A percentile compares a stretch with the other conserved stretches of the same genome.
Conservation (phyloP, 1,140 invertebrate species). For the Aphelenchoides besseyi region DNA sequence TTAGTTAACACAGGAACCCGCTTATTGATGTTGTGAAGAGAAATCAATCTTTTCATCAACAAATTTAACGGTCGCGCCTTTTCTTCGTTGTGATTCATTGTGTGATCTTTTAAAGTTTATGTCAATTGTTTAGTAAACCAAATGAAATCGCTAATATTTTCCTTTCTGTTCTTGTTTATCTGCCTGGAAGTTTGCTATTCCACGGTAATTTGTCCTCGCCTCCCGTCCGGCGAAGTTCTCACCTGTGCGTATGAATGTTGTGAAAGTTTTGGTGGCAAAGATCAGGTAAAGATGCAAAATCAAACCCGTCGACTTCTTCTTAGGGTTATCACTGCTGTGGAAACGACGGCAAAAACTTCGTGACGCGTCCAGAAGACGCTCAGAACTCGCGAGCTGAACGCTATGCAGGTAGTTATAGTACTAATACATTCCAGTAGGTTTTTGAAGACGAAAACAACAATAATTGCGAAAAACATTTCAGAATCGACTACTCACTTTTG, state of each 20-base stretch:
- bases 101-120: no score
- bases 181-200: not conserved
- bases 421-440: constrained; percentile 32
- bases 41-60: no score
- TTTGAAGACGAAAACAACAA: not conserved
- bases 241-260: constrained; percentile 37
- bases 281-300: constrained; percentile 22
- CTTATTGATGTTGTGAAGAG: no score
- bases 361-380: not conserved
- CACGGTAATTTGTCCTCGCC: not conserved
- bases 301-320: constrained; percentile 13
- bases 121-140: no score
- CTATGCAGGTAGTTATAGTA: constrained; percentile 30
- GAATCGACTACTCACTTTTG: constrained; percentile 41
- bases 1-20: no score
- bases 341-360: not conserved
- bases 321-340: constrained; percentile 40
- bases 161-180: not conserved
- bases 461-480: constrained; percentile 12
- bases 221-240: not conserved
- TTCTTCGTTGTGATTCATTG: no score
- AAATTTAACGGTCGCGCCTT: no score
- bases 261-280: constrained; percentile 19
- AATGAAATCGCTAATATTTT: no score
- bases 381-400: constrained; percentile 12